Evolutionary conservation across 2,113 vertebrate species (phyloP).

Genomic region (Coracopsis vasa): DNA sequence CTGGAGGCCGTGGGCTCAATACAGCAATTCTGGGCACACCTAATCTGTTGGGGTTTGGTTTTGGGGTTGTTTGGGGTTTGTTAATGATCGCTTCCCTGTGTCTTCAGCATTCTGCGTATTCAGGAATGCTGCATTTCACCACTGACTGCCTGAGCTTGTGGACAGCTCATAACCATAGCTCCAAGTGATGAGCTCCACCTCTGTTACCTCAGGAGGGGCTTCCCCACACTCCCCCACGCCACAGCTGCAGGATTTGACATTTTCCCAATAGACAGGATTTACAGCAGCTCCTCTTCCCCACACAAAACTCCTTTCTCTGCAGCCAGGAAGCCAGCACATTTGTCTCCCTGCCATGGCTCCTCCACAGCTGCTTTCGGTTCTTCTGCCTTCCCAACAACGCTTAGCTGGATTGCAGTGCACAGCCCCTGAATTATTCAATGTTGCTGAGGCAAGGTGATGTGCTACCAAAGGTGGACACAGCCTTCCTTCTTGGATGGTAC

Average conservation of each 20-base stretch:
- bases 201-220: neutral
- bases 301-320: neutral
- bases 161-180: neutral
- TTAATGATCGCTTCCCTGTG: neutral
- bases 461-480: neutral
- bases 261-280: neutral
- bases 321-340: neutral
- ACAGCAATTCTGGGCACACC: neutral
- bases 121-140: neutral
- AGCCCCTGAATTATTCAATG: fast-evolving
- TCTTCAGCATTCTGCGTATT: neutral
- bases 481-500: neutral
- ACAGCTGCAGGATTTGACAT: neutral
- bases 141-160: neutral
- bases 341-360: neutral
- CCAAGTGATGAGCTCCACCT: neutral
- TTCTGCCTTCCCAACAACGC: neutral
- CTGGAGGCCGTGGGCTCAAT: neutral
- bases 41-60: too few species aligned
- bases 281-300: neutral
- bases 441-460: neutral
- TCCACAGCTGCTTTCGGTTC: neutral
- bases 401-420: neutral
- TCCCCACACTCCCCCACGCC: neutral
- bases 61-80: neutral